Base-by-base conservation (phyloP, 2,888 invertebrate genomes). In the Microctonus aethiopoides region DNA sequence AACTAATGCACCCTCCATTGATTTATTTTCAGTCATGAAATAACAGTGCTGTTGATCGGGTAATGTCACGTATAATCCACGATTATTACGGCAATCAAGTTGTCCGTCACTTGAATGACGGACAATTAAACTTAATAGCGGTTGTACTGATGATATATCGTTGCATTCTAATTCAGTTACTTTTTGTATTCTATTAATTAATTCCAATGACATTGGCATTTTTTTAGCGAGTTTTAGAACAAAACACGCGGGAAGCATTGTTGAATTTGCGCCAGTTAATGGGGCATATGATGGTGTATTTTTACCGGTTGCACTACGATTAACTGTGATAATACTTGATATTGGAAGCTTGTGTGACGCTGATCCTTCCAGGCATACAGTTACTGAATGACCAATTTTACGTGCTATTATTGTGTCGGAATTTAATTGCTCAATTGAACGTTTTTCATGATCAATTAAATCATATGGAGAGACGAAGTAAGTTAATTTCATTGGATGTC, bases 391-490 rank as follows among this genome's bases (percentile, higher is more conserved):
- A 0, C 97, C 97, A 57, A 96, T 89, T 63, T 91, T 91, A 74
- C 92, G 91, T 52, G 88, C 83, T 32, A 90, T 89, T 41, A 95
- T 89, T n/a, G 91, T 88, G 80, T 96, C 96, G 16, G 92, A 89
- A 57, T 92, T 93, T 71, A 97, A 89, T 10, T 93, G 91, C 79
- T 93, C 91, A 52, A 94, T 89, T 6, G 92, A 91, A 78, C 92
- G 92, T 68, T 89, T 90, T 72, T 93, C 93, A 78, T 92, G 90
- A 84, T 95, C 94, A 78, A 97, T 88, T 61, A 97, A 89, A 85
- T 97, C 97, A 83, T 97, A 97, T 0, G 97, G 97, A 0, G 96
- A 95, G 4, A 97, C 94, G 86, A 97, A 97, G 86, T 97, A 98
- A 0, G 96, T 97, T 32, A 98, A 88, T 80, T 94, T 94, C 95